Conservation (phyloP, 2,888 invertebrate species). For the Acrocera orbiculus region DNA sequence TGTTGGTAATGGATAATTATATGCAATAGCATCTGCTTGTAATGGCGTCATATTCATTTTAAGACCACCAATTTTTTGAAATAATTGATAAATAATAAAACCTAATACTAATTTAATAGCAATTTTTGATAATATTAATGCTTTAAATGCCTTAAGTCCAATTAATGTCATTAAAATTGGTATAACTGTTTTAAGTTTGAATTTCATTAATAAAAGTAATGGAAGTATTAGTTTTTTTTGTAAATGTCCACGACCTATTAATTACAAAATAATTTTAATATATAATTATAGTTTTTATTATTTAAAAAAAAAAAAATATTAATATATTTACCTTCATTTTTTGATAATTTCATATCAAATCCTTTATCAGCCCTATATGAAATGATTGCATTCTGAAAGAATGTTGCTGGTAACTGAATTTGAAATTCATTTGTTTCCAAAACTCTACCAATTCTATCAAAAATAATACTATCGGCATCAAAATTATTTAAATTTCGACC, state of each 20-base stretch:
- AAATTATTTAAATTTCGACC: conserved; percentile 41
- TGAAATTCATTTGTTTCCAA: conserved; percentile 57
- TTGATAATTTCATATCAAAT: conserved; percentile 42
- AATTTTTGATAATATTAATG: conserved; percentile 65
- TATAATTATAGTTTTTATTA: too few relatives aligned
- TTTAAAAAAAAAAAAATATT: too few relatives aligned
- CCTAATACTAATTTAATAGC: conserved; percentile 65
- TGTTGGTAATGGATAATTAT: conserved; percentile 48
- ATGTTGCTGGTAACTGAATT: conserved; percentile 50
- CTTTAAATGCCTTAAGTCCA: conserved; percentile 67
- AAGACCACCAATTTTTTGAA: conserved; percentile 67
- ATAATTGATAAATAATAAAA: conserved; percentile 59
- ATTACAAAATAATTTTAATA: too few relatives aligned
- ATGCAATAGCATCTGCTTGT: conserved; percentile 36
- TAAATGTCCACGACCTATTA: conserved; percentile 58
- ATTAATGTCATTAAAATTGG: conserved; percentile 63
- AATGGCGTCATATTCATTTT: conserved; percentile 50
- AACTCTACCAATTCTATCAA: conserved; percentile 51
- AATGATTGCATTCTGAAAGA: conserved; percentile 48
- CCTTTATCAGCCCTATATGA: conserved; percentile 49
- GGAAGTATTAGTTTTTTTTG: conserved; percentile 69
- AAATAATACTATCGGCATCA: conserved; percentile 56
- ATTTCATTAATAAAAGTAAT: conserved; percentile 56
- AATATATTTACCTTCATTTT: conserved; percentile 31
- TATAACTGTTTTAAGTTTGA: conserved; percentile 70